Evolutionary conservation across 2,888 invertebrate species (phyloP).

Genomic region (Podotricha telesiphe): DNA sequence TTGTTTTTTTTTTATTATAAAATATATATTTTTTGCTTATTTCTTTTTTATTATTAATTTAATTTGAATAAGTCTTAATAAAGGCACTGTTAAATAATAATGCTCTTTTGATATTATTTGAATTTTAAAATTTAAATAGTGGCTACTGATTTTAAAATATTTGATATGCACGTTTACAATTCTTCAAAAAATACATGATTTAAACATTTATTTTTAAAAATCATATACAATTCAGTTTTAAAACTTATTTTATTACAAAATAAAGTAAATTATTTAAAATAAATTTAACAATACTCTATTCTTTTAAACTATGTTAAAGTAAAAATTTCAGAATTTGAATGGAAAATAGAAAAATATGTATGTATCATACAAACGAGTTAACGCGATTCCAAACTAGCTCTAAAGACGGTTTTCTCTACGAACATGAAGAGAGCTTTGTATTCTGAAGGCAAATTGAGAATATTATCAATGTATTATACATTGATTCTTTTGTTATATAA

Average conservation of each 20-base stretch:
- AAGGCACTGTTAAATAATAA: not conserved
- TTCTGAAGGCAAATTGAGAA: not conserved
- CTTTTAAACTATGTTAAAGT: too few relatives aligned
- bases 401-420: slow-evolving; percentile 13
- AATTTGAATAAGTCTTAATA: not conserved
- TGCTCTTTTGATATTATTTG: not conserved
- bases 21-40: too few relatives aligned
- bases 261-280: not conserved
- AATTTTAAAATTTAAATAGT: not conserved
- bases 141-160: not conserved
- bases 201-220: not conserved
- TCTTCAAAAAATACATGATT: not conserved
- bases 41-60: slow-evolving; percentile 1
- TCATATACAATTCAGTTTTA: not conserved
- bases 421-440: not conserved
- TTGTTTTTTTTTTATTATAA: too few relatives aligned
- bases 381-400: slow-evolving; percentile 23
- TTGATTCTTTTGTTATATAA: not conserved
- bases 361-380: slow-evolving; percentile 18
- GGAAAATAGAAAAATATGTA: not conserved
- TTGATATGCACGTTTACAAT: not conserved
- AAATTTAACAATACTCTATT: not conserved
- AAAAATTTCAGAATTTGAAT: not conserved
- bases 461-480: not conserved
- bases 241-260: not conserved